These are phyloP conservation scores for Mimas tiliae DNA, from an alignment of 2,888 invertebrate genomes.

Conservation along the genomic window DNA sequence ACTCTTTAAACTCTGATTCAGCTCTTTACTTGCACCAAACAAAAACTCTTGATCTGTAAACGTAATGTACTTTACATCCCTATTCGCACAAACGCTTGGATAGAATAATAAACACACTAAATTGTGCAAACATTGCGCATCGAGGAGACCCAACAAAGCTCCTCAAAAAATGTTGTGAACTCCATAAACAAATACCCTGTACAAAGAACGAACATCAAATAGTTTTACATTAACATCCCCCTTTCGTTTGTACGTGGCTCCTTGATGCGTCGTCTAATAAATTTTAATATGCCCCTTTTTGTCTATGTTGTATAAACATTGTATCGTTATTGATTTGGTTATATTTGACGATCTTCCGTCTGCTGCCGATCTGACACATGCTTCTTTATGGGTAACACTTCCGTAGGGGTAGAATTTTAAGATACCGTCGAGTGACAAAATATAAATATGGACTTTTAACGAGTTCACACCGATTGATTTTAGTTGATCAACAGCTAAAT, in stretches of 20 bases:
- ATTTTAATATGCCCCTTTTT: conserved; percentile 67
- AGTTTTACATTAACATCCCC: conserved; percentile 70
- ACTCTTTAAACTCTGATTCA: conserved; percentile 29
- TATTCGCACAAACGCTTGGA: conserved; percentile 51
- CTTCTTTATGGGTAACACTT: not conserved
- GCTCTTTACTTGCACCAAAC: conserved; percentile 25
- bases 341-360: not conserved
- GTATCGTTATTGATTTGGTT: not conserved
- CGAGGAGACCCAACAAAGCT: conserved; percentile 40
- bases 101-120: conserved; percentile 61
- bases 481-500: no score
- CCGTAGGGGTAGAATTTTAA: not conserved
- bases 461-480: not conserved
- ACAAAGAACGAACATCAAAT: conserved; percentile 72
- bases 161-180: conserved; percentile 55
- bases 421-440: not conserved
- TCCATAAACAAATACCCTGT: conserved; percentile 59
- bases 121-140: conserved; percentile 59
- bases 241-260: conserved; percentile 54
- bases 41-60: conserved; percentile 35
- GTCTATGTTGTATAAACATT: conserved; percentile 49
- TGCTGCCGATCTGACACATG: no score
- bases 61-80: conserved; percentile 49
- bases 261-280: conserved; percentile 57
- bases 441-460: not conserved